Base-by-base conservation (phyloP, 2,888 invertebrate genomes). In the Tricholauxania praeusta region DNA sequence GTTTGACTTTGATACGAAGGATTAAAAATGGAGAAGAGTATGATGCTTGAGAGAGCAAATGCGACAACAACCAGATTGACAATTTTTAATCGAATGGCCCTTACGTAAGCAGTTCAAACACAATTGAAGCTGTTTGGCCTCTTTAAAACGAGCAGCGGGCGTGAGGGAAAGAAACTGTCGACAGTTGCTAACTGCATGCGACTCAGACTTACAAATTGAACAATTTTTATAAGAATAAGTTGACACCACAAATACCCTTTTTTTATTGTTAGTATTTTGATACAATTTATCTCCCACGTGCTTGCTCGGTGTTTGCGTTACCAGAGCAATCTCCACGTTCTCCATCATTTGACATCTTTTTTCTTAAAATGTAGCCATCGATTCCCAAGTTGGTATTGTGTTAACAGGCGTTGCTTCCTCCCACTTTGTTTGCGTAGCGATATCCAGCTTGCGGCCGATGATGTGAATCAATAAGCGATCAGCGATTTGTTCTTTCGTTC, bases 311-410 rank as follows among this genome's bases (percentile, higher is more conserved):
- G 73, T 22, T 32, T 62, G 57, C 4, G 62, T 66, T 67, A 68
- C 32, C 53, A 74, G n/a, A 70, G 63, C 69, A 28, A 3, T n/a
- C n/a, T 77, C 70, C 17, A 73, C 49, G 19, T 73, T 75, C 39
- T 75, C 75, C 66, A 73, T 22, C n/a, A 19, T 66, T 48, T 71
- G 60, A 60, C 77, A 75, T 57, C 72, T 70, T 28, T 63, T 71
- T 51, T 71, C 62, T n/a, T 72, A 53, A 63, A 75, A 76, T 52
- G 69, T 52, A 1, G 68, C 62, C 62, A 72, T 69, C 5, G 55
- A 48, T 10, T 66, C 22, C 74, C 67, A 74, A 1, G 72, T 75
- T 66, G 73, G 75, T 66, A 73, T 69, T 32, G 51, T 17, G 49
- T 72, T 69, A 2, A 63, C 22, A 12, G 62, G 66, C 32, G 72